Evolutionary conservation across 1,140 invertebrate species (phyloP).

Genomic region (Caenorhabditis brenneri): DNA sequence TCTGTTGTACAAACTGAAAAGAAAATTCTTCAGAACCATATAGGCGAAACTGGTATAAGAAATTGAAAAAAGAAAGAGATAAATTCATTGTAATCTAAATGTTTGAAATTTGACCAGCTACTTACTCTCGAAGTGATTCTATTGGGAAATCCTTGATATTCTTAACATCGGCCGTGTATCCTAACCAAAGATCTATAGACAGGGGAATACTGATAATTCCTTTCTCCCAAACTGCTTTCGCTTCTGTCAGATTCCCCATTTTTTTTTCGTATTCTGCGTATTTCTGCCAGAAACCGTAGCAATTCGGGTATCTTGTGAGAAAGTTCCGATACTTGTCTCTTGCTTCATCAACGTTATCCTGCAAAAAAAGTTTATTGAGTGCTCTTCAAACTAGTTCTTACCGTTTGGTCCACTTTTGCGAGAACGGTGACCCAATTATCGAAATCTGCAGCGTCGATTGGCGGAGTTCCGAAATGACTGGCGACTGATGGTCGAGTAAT

Average conservation of each 20-base stretch:
- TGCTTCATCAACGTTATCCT: slow-evolving; percentile 33
- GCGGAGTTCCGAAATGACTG: neutral
- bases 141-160: neutral
- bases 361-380: neutral
- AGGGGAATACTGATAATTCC: slow-evolving; percentile 39
- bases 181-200: slow-evolving; percentile 47
- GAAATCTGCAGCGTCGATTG: slow-evolving; percentile 22
- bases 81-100: neutral
- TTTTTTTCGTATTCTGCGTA: slow-evolving; percentile 40
- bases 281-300: slow-evolving; percentile 53
- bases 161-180: slow-evolving; percentile 22
- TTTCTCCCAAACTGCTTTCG: slow-evolving; percentile 34
- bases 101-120: neutral
- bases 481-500: slow-evolving; percentile 2
- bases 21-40: neutral
- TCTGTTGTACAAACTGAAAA: slow-evolving; percentile 43
- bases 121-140: neutral
- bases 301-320: slow-evolving; percentile 32
- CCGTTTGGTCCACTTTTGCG: slow-evolving; percentile 40
- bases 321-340: slow-evolving; percentile 18
- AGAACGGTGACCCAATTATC: slow-evolving; percentile 46
- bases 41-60: no score
- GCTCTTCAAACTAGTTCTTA: neutral
- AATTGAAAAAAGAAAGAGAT: no score
- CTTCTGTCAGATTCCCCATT: neutral